phyloP scores from a whole-genome alignment of 1,140 invertebrate species.

The Trichonephila clavipes region DNA sequence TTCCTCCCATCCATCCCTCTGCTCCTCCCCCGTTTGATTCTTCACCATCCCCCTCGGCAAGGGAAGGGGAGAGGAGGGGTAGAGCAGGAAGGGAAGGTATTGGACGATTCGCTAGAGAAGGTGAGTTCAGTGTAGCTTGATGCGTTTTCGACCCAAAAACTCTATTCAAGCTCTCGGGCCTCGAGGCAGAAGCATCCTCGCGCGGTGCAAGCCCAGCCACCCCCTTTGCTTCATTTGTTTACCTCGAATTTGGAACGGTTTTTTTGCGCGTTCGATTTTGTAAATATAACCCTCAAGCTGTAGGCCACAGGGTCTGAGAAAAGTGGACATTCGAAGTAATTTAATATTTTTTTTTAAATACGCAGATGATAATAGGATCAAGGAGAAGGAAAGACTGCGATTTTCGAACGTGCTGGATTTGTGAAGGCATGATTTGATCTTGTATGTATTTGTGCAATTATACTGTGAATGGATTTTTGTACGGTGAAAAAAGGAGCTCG shows the following conservation, averaged over 20 bases:
- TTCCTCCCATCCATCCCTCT: conserved; percentile 53
- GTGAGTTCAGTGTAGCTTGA: conserved; percentile 57
- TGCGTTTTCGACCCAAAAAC: conserved; percentile 70
- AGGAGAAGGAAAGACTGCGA: too few relatives aligned
- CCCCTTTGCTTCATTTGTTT: conserved; percentile 19
- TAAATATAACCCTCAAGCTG: not conserved
- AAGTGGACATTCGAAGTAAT: not conserved
- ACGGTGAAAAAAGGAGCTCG: too few relatives aligned
- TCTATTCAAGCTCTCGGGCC: conserved; percentile 62
- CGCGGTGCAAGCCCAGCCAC: not conserved
- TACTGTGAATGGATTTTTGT: too few relatives aligned
- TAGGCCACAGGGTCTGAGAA: not conserved
- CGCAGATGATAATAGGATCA: too few relatives aligned
- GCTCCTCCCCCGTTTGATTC: conserved; percentile 46
- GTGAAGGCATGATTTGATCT: too few relatives aligned
- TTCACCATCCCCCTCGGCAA: conserved; percentile 44
- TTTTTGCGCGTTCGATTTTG: not conserved
- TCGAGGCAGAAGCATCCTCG: conserved; percentile 54
- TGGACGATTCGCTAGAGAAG: conserved; percentile 54
- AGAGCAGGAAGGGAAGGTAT: conserved; percentile 18
- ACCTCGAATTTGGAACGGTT: not conserved
- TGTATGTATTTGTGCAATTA: too few relatives aligned
- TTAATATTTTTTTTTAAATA: not conserved
- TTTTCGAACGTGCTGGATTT: too few relatives aligned
- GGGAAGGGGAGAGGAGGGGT: not conserved